Base-by-base conservation (phyloP, 1,140 invertebrate species). In the Drosophila hydei region DNA sequence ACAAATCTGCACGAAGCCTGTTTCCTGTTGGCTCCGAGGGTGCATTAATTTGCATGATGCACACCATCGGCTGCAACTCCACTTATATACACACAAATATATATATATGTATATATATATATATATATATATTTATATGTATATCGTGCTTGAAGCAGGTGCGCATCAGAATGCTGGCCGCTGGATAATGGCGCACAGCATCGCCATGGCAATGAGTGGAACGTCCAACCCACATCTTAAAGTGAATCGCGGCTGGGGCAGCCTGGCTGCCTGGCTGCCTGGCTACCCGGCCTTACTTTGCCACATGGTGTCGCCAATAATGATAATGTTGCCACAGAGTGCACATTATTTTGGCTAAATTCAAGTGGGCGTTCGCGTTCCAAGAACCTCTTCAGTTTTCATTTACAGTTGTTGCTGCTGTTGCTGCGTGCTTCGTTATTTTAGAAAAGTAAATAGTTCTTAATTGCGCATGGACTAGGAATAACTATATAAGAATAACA, bases 1-100 rank as follows among this genome's bases (percentile, higher is more conserved):
- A 87, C 81, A 87, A 87, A 87, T 87, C 81, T 87, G 81, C 81
- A 87, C 81, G 81, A 87, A 88, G 81, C 81, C 80, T 71, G 81
- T 87, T 62, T 87, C 83, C 81, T 88, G 81, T 88, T 88, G 75
- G 30, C 80, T 72, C 83, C 77, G 83, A 84, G 81, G 83, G 81
- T 88, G 81, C 83, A 88, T 88, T 85, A 88, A 85, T 85, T 51
- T 81, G 83, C 81, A 85, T 85, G 77, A 81, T 81, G 85, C 81
- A 85, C 77, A 88, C 77, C 64, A 75, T 67, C 43, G 42, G 70
- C 61, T 52, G 51, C 45, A 75, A 54, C 65, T 52, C 54, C 72
- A 75, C 67, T 71, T 71, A 63, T 27, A 63, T 40, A 63, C 16
- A 52, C 18, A 38, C 5, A 52, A 11, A 19, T 0, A 18, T 3